phyloP scores from a whole-genome alignment of 2,888 invertebrate species.

The Drosophila melanosoma region DNA sequence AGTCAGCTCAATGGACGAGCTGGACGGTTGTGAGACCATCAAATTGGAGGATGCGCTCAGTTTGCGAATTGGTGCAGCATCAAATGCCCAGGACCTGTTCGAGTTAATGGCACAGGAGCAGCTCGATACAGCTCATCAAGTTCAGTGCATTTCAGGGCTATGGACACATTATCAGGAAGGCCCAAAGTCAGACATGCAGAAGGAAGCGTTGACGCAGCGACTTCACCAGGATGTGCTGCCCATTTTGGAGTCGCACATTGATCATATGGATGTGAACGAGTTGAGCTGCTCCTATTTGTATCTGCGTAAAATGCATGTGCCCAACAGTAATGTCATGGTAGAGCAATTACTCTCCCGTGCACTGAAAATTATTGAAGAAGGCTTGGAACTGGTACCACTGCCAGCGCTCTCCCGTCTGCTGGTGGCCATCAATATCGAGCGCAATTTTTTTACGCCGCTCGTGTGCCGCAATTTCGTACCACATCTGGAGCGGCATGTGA shows the following conservation, averaged over 20 bases:
- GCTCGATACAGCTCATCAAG: conserved; percentile 17
- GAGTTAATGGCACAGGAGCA: not conserved
- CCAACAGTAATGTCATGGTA: conserved; percentile 77
- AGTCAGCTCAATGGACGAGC: conserved; percentile 23
- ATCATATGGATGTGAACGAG: conserved; percentile 82
- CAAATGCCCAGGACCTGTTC: conserved; percentile 25
- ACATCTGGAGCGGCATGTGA: conserved; percentile 80
- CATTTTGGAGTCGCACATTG: conserved; percentile 73
- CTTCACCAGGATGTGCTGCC: conserved; percentile 55
- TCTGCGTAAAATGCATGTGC: conserved; percentile 85
- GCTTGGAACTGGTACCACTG: conserved; percentile 76
- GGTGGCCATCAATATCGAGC: conserved; percentile 83
- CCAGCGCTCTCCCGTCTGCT: conserved; percentile 85
- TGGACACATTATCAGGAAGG: conserved; percentile 64
- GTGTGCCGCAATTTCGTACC: conserved; percentile 84
- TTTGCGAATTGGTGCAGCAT: not conserved
- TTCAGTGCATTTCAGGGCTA: conserved; percentile 66
- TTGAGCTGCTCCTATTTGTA: conserved; percentile 85
- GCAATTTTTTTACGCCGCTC: conserved; percentile 84
- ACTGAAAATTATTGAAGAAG: conserved; percentile 71
- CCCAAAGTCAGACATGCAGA: conserved; percentile 1
- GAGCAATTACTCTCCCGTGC: conserved; percentile 81
- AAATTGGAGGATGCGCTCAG: conserved; percentile 1
- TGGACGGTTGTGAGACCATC: conserved; percentile 13
- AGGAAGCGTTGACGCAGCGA: conserved; percentile 14